Percentiles rank a stretch among this genome's conserved stretches.
Conservation (phyloP, 2,888 invertebrate genomes). For the Amphiduros pacificus region DNA sequence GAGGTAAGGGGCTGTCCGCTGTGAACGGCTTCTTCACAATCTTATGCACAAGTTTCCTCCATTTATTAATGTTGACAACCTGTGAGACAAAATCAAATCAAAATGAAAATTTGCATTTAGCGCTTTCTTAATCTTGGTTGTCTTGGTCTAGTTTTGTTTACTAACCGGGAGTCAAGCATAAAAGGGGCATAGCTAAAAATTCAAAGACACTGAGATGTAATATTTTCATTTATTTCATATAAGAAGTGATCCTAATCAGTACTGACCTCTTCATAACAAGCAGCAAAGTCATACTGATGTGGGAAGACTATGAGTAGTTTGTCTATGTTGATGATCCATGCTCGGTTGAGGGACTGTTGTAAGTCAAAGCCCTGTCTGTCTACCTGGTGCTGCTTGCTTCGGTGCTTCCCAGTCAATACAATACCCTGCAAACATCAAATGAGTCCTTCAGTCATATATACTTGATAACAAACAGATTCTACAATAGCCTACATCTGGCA, state of each 20-base stretch:
- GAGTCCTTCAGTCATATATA: no score
- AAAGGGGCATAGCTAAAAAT: no score
- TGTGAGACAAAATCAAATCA: conserved; percentile 31
- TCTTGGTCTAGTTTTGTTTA: no score
- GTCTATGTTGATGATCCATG: conserved; percentile 44
- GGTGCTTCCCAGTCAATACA: conserved; percentile 36
- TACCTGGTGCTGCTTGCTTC: conserved; percentile 30
- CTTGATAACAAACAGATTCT: no score
- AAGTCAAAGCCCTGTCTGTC: conserved; percentile 29
- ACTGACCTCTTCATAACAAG: conserved; percentile 57
- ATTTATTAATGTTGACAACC: conserved; percentile 83
- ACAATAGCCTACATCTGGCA: no score
- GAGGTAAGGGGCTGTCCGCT: conserved; percentile 74
- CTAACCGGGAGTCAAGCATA: no score
- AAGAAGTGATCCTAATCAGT: background rate
- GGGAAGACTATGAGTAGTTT: conserved; percentile 47
- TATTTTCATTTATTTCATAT: no score
- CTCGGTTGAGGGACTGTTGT: conserved; percentile 45
- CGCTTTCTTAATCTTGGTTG: no score
- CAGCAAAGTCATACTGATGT: conserved; percentile 58
- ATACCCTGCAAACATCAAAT: no score
- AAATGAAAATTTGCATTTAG: no score
- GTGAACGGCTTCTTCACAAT: conserved; percentile 70
- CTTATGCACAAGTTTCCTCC: conserved; percentile 84
- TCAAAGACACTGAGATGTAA: no score